Evolutionary conservation across 2,797 vertebrate genomes (phyloP), one percentile per base, ranked within the genome.

Genomic region (Synaphobranchus kaupii): DNA sequence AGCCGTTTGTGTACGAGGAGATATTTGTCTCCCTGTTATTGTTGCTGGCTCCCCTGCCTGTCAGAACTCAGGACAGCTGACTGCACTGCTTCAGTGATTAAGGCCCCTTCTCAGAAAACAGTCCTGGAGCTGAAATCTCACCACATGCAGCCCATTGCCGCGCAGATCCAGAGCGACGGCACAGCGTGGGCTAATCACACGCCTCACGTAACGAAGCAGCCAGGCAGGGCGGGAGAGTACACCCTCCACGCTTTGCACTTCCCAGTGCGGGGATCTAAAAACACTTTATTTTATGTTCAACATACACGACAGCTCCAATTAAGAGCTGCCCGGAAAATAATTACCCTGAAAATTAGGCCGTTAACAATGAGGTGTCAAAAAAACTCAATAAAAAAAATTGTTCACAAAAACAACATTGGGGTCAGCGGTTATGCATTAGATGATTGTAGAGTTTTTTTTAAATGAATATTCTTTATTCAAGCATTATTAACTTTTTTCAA

Each of bases 41-140:
- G 44, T 17, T 39, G 1, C 39, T 22, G 17, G 39, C 76, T n/a
- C 12, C 76, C 31, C 73, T 7, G 39, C 9, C 9, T 80, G 76
- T 80, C 76, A 50, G 76, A 80, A 80, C 48, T 47, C 76, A n/a
- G 76, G 20, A 48, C 7, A 80, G 22, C 76, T 80, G 76, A 50
- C 76, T 80, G 76, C 76, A 50, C 7, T 80, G 76, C 25, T 48
- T 17, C 20, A 48, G 76, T 48, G 44, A 80, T 80, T 47, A 25
- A 50, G 47, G 76, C 22, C 47, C 1, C 15, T n/a, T 52, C 54
- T 13, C 15, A 56, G 13, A 50, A 48, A 50, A 10, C 31, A 7
- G 76, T 80, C 34, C 73, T 25, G 34, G 12, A 17, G 5, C 71
- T 34, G 34, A 76, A 15, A 78, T 4, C 17, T 8, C 73, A 20